These are phyloP conservation scores for Athalia circularis DNA, from an alignment of 2,888 invertebrate genomes.

Conservation along the genomic window DNA sequence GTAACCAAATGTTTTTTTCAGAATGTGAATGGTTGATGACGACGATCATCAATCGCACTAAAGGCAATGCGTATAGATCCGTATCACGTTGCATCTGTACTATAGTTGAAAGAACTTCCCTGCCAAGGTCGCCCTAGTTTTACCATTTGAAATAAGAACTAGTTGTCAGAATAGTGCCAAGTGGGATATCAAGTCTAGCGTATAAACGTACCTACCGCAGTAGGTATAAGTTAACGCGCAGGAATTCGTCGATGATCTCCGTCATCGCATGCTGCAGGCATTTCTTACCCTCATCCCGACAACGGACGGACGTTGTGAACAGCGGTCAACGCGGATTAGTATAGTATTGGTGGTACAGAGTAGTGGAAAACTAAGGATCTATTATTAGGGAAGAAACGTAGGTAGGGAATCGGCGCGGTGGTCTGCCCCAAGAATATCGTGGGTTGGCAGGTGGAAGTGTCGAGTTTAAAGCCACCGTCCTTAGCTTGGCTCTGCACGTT, in stretches of 20 bases:
- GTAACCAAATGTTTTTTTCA: too few relatives aligned
- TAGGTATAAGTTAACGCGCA: not conserved
- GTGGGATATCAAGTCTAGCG: not conserved
- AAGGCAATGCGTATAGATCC: too few relatives aligned
- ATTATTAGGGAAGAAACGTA: constrained; percentile 43
- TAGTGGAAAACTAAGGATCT: constrained; percentile 13
- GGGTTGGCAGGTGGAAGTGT: constrained; percentile 44
- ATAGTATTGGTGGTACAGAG: not conserved
- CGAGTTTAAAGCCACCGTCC: constrained; percentile 21
- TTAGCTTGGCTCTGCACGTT: constrained; percentile 32
- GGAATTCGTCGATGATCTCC: constrained; percentile 29
- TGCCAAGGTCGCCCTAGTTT: constrained; percentile 36
- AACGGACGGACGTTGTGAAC: not conserved
- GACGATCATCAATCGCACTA: not conserved
- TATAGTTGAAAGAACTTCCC: not conserved
- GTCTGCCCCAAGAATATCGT: constrained; percentile 43
- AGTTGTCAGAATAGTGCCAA: constrained; percentile 21
- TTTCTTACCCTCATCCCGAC: not conserved
- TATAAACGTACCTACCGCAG: not conserved
- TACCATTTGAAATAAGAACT: constrained; percentile 1
- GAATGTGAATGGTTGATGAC: too few relatives aligned
- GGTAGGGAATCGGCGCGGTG: constrained; percentile 33
- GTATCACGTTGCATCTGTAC: not conserved
- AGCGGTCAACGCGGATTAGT: not conserved
- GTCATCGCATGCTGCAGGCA: constrained; percentile 15